phyloP scores from a whole-genome alignment of 1,140 invertebrate genomes.

The Trypoxylus dichotomus region DNA sequence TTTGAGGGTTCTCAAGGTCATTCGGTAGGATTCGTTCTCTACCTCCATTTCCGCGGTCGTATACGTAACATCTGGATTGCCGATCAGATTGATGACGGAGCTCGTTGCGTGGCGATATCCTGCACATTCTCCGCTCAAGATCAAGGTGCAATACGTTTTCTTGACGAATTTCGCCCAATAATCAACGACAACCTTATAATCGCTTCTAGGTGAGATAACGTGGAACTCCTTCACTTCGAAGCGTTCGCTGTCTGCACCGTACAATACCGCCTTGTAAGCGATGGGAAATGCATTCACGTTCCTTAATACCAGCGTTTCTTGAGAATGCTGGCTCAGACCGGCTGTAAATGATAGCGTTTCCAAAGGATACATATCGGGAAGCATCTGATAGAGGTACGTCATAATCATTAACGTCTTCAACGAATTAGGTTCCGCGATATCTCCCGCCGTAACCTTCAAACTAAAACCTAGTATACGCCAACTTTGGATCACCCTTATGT shows the following conservation, averaged over 20 bases:
- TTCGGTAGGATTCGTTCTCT: not conserved
- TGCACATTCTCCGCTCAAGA: not conserved
- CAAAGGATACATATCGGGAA: constrained; percentile 48
- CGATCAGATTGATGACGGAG: not conserved
- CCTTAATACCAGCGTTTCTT: constrained; percentile 34
- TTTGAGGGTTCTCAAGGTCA: not conserved
- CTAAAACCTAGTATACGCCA: constrained; percentile 53
- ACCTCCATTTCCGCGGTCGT: not conserved
- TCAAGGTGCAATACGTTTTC: not conserved
- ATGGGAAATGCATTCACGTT: constrained; percentile 38
- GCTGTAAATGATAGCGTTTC: constrained; percentile 42
- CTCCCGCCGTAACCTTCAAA: constrained; percentile 50
- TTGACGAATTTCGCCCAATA: not conserved
- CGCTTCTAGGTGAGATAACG: not conserved
- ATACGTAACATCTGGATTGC: not conserved
- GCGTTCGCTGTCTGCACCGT: constrained; percentile 41
- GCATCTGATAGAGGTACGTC: constrained; percentile 49
- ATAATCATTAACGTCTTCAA: constrained; percentile 53
- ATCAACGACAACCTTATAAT: not conserved
- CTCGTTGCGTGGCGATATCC: not conserved
- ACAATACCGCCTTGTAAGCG: constrained; percentile 39
- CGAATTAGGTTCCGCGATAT: constrained; percentile 42
- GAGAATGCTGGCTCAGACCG: constrained; percentile 33
- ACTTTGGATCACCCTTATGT: constrained; percentile 45
- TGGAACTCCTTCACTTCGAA: constrained; percentile 35